A percentile compares a stretch with the other conserved stretches of the same genome.
phyloP scores from a whole-genome alignment of 2,113 vertebrate genomes.

The Aldabrachelys gigantea region DNA sequence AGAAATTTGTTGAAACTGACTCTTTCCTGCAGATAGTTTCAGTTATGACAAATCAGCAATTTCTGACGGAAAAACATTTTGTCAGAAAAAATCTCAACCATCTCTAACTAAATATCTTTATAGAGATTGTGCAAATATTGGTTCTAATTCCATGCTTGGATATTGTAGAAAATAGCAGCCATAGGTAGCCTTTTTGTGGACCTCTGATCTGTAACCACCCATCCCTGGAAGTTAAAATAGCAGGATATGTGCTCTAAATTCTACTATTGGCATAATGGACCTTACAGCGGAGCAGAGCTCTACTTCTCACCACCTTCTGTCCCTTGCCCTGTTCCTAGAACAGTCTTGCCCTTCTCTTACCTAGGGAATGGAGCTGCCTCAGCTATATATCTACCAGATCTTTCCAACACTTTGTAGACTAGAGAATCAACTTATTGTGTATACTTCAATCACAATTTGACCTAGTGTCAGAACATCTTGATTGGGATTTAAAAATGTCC shows the following conservation, averaged over 20 bases:
- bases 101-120: neutral
- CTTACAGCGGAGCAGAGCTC: neutral
- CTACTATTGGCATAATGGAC: neutral
- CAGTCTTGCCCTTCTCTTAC: neutral
- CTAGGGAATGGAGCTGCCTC: neutral
- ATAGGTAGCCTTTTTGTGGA: no score
- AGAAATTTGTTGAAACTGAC: neutral
- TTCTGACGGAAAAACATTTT: neutral
- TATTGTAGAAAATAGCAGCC: no score
- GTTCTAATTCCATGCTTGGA: neutral
- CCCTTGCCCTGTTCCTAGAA: fast-evolving
- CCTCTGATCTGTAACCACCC: neutral
- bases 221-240: neutral
- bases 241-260: neutral
- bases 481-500: neutral
- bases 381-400: neutral
- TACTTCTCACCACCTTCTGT: neutral
- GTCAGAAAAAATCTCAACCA: neutral
- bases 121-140: neutral
- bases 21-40: neutral
- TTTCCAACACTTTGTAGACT: neutral
- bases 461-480: neutral
- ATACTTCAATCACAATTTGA: fast-evolving
- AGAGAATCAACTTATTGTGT: neutral
- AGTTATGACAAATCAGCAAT: neutral